Conservation (phyloP, 2,888 invertebrate genomes). For the Orchesellides sinensis region DNA sequence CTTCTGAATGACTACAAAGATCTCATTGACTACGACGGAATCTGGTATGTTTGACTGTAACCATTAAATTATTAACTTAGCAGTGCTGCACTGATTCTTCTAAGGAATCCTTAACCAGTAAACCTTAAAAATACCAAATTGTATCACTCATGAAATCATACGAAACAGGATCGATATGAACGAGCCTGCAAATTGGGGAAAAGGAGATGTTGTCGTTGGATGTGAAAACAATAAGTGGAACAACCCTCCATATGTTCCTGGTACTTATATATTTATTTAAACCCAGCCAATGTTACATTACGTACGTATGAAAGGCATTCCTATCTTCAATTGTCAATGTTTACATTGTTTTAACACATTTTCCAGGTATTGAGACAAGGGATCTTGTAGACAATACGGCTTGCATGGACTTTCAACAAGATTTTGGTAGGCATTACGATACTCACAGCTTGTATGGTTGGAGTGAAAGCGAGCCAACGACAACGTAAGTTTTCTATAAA, state of each 20-base stretch:
- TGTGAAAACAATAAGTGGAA: conserved; percentile 81
- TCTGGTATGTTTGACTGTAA: conserved; percentile 80
- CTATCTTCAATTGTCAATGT: not conserved
- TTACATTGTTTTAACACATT: not conserved
- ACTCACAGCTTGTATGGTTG: conserved; percentile 88
- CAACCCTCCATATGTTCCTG: conserved; percentile 84
- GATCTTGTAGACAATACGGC: conserved; percentile 80
- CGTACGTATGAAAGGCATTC: too few species aligned
- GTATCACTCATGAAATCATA: too few species aligned
- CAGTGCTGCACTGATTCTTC: too few species aligned
- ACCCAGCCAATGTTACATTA: not conserved
- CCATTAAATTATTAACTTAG: not conserved
- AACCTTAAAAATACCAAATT: too few species aligned
- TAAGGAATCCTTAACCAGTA: too few species aligned
- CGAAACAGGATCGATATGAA: conserved; percentile 88
- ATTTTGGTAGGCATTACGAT: conserved; percentile 85
- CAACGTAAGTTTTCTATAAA: conserved; percentile 82
- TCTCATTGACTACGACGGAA: conserved; percentile 85
- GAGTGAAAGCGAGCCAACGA: conserved; percentile 86
- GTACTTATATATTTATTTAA: conserved; percentile 75
- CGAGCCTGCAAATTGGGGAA: conserved; percentile 88
- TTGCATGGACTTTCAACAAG: conserved; percentile 88
- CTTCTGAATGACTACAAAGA: conserved; percentile 83
- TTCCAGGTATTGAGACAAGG: conserved; percentile 47
- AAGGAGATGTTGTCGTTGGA: conserved; percentile 76